A percentile compares a stretch with the other conserved stretches of the same genome.
Conservation (phyloP, 2,888 invertebrate species). For the Augochlorella aurata region DNA sequence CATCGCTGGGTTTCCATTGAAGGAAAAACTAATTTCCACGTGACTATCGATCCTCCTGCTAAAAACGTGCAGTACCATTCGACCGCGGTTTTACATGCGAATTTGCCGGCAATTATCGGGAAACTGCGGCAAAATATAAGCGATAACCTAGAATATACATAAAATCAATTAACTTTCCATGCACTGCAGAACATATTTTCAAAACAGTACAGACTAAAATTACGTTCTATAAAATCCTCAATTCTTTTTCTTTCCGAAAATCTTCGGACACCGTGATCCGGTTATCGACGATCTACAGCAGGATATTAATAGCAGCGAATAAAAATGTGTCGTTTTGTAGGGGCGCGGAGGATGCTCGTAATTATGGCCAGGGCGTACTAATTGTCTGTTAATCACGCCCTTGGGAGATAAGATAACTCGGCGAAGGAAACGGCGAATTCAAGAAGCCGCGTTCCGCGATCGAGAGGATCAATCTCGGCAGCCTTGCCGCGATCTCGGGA, state of each 20-base stretch:
- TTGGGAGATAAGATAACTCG: conserved; percentile 30
- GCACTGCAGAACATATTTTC: too few relatives aligned
- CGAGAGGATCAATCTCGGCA: conserved; percentile 19
- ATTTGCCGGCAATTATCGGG: background rate
- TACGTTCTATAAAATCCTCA: too few relatives aligned
- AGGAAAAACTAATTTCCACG: conserved; percentile 5
- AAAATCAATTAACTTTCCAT: too few relatives aligned
- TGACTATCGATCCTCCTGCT: background rate
- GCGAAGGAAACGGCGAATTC: conserved; percentile 2
- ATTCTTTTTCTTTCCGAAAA: too few relatives aligned
- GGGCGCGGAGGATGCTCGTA: background rate
- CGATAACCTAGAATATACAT: too few relatives aligned
- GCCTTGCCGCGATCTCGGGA: conserved; percentile 7
- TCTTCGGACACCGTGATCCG: too few relatives aligned
- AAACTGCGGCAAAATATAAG: background rate
- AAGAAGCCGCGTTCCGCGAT: conserved; percentile 9
- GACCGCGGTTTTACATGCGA: background rate
- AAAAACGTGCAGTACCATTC: background rate
- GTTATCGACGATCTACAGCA: background rate
- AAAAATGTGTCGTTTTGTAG: background rate
- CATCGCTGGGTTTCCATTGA: background rate
- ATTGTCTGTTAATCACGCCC: conserved; percentile 38
- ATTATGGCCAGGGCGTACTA: conserved; percentile 12
- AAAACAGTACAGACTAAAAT: too few relatives aligned
- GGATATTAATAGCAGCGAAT: background rate